phyloP scores from a whole-genome alignment of 2,113 vertebrate genomes.

The Numida meleagris region DNA sequence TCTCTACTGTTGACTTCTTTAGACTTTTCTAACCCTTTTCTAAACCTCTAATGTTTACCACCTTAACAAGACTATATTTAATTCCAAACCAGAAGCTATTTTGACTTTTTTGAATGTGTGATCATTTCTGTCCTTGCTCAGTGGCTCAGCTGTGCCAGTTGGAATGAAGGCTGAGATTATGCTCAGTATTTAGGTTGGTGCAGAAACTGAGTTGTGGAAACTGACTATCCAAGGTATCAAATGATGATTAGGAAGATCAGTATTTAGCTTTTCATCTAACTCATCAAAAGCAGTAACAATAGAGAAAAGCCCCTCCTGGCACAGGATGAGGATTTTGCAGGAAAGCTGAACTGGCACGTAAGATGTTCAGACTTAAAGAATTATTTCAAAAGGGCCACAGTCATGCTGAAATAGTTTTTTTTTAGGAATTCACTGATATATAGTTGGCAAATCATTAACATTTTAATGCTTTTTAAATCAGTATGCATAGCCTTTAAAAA shows the following conservation, averaged over 20 bases:
- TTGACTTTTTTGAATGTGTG: background rate
- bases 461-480: conserved; percentile 14
- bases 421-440: background rate
- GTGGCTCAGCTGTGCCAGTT: background rate
- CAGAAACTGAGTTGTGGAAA: background rate
- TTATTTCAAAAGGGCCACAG: background rate
- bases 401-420: background rate
- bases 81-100: background rate
- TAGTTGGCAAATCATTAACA: background rate
- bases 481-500: background rate
- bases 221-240: fast-evolving
- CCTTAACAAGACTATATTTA: background rate
- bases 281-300: background rate
- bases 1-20: background rate
- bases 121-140: background rate
- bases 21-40: background rate
- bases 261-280: background rate
- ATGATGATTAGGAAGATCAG: background rate
- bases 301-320: background rate
- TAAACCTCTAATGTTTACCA: background rate
- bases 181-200: background rate
- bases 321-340: background rate
- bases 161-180: background rate
- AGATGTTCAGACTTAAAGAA: background rate
- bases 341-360: background rate